Evolutionary conservation across 2,113 vertebrate genomes (phyloP), one percentile per base, ranked within the genome.

Genomic region (Labrus mixtus): DNA sequence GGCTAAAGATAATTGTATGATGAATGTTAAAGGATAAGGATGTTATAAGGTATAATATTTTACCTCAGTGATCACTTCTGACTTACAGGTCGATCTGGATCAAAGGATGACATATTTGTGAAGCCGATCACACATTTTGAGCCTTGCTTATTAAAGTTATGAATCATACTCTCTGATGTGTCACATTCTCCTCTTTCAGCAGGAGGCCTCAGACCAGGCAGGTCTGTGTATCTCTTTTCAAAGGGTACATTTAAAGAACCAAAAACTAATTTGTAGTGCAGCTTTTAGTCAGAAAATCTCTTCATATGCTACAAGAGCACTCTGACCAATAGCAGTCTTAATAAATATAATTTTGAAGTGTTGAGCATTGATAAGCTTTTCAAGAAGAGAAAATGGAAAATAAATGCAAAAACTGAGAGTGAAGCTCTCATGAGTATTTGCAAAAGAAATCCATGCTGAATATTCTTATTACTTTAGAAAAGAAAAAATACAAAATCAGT

Each of bases 341-440:
- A 75, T 69, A 79, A 78, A 85, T 82, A 6, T 1, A 87, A 80
- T 83, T 69, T 77, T 56, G 13, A 10, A 7, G n/a, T 66, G 60
- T 87, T 87, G 88, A 89, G 68, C 82, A 56, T 36, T 43, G 68
- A 66, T 57, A 11, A 39, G 58, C 73, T 76, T 76, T 65, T 23
- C 71, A 29, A 60, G 53, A 66, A 7, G 46, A 60, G 56, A 33
- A 6, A 62, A 71, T 67, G 16, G 67, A 62, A 71, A 58, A 62
- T 64, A 60, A 71, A 58, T 64, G 22, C 29, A 67, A 58, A 72
- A 43, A 62, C 13, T 22, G 13, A 51, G 59, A 68, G 7, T 60
- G 36, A 33, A 12, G 25, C 22, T 15, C 20, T 69, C 15, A 11
- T 64, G 62, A 59, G 62, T 72, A 25, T 25, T 71, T 60, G 39